phyloP scores from a whole-genome alignment of 2,113 vertebrate species.

The Henicopernis longicauda region DNA sequence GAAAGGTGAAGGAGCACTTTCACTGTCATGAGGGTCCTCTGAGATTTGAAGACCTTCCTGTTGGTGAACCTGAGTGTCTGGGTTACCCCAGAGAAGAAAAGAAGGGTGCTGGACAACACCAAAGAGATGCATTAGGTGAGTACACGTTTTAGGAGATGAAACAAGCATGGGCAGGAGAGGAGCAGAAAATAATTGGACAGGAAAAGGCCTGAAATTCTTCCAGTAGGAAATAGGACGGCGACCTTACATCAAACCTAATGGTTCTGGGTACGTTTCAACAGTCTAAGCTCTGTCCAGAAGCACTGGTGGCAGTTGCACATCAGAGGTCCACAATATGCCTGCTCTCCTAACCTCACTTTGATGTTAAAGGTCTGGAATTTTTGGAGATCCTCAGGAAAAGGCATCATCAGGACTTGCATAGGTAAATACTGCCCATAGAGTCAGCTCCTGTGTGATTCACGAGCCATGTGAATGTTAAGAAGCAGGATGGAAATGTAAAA shows the following conservation, averaged over 20 bases:
- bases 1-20: neutral
- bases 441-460: neutral
- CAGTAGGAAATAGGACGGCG: neutral
- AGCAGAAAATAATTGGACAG: neutral
- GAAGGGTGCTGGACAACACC: neutral
- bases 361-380: neutral
- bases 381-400: neutral
- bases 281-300: neutral
- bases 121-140: neutral
- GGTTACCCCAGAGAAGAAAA: neutral
- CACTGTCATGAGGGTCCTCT: neutral
- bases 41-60: neutral
- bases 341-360: neutral
- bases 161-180: neutral
- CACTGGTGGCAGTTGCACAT: neutral
- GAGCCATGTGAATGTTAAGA: neutral
- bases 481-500: neutral
- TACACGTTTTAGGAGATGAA: neutral
- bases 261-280: neutral
- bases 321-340: neutral
- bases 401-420: neutral
- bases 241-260: neutral
- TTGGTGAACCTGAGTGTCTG: neutral
- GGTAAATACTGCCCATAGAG: neutral
- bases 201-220: neutral